Evolutionary conservation across 2,113 vertebrate genomes (phyloP), one percentile per base, ranked within the genome.

Genomic region (Ariopsis seemanni): DNA sequence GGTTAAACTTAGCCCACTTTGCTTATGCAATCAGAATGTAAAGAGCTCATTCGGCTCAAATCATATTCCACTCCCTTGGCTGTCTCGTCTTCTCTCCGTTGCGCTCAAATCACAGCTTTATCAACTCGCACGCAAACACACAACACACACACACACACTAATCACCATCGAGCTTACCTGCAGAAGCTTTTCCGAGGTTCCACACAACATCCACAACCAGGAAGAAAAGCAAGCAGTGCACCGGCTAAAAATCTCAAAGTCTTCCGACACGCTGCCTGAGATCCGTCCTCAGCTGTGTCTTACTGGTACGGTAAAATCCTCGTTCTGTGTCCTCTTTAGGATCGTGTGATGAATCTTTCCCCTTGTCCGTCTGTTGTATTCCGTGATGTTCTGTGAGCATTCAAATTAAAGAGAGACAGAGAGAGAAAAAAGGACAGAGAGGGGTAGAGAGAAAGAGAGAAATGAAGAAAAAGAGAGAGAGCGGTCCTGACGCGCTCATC

Each of bases 91-190:
- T 53, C 50, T 57, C 75, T 63, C 6, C 27, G 62, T 50, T 22
- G 84, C 22, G 27, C 10, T 55, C 74, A 11, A 58, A 78, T 82
- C 58, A 80, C 52, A 82, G 69, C 87, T 89, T 80, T 78, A 52
- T 83, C 42, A 71, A 71, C 58, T 86, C 82, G 10, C 11, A 84
- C 30, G 22, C 83, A 85, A 74, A 84, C 55, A 8, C 57, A 65
- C 50, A 83, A 78, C 75, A 72, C 71, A 74, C 22, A 77, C 22
- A 77, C 25, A 27, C 30, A 67, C 48, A 67, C 7, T 53, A 60
- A 58, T 14, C 65, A 82, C 77, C 80, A 27, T 15, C 11, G 8
- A 52, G 71, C 95, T 95, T 95, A 95, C 95, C 95, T 95, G 92
- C 67, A 83, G 17, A 90, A 92, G 90, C 77, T 62, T 84, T 90